Evolutionary conservation across 2,113 vertebrate genomes (phyloP).

Genomic region (Serinus canaria): DNA sequence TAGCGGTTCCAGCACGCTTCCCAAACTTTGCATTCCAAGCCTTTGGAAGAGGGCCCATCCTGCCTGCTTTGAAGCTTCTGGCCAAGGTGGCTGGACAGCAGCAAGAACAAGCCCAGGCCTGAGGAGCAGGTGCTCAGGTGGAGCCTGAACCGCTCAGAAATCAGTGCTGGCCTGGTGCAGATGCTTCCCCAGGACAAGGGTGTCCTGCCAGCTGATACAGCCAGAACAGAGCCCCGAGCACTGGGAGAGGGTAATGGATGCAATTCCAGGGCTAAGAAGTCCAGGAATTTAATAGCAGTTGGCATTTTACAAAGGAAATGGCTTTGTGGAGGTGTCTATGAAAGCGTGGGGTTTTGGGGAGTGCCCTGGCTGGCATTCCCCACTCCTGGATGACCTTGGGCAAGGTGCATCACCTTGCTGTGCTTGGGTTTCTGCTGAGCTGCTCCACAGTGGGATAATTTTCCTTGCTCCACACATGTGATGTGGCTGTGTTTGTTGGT

Average conservation of each 20-base stretch:
- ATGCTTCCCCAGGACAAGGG: background rate
- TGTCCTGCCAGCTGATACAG: conserved; percentile 47
- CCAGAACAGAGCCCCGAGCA: conserved; percentile 13
- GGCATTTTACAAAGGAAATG: conserved; percentile 28
- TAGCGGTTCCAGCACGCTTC: background rate
- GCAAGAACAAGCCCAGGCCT: background rate
- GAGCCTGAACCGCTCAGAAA: background rate
- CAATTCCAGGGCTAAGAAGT: conserved; percentile 22
- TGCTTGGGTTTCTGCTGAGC: background rate
- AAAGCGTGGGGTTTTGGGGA: background rate
- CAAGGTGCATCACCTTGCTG: background rate
- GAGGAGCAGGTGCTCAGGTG: conserved; percentile 22
- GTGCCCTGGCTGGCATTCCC: background rate
- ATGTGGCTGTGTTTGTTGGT: background rate
- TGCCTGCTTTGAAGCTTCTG: background rate
- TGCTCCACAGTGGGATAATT: background rate
- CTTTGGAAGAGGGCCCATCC: background rate
- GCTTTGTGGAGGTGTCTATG: background rate
- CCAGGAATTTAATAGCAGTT: conserved; percentile 20
- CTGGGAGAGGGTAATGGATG: background rate
- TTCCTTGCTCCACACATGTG: background rate
- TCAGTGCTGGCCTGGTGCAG: background rate
- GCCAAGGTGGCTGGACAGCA: background rate
- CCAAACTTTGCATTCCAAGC: background rate
- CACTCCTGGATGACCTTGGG: background rate